Conservation (phyloP, 2,797 vertebrate genomes). For the Lycodopsis pacificus region DNA sequence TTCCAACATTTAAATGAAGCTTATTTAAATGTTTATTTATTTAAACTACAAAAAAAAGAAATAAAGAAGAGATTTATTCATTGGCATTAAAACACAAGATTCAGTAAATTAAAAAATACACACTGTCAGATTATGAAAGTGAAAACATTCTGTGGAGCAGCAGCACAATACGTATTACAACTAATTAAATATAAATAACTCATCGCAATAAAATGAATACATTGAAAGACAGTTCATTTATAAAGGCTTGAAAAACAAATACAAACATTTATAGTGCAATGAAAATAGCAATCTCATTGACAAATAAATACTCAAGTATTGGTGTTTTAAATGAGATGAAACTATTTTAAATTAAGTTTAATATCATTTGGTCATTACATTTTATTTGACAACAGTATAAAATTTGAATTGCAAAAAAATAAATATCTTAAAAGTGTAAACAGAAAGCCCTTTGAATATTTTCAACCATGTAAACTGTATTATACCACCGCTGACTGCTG, state of each 20-base stretch:
- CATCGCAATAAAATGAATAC: constrained; percentile 28
- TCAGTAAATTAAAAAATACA: constrained; percentile 8
- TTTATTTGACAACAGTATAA: constrained; percentile 26
- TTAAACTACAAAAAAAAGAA: constrained; percentile 25
- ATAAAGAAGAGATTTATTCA: constrained; percentile 13
- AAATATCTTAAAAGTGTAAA: constrained; percentile 67
- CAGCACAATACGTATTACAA: not conserved
- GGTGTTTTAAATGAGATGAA: constrained; percentile 25
- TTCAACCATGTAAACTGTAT: constrained; percentile 57
- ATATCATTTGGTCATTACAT: constrained; percentile 46
- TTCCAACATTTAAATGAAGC: constrained; percentile 25
- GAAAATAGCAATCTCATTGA: constrained; percentile 4
- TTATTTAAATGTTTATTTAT: not conserved
- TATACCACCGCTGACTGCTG: constrained; percentile 5
- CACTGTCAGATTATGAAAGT: not conserved
- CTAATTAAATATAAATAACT: constrained; percentile 9
- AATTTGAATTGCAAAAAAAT: constrained; percentile 48
- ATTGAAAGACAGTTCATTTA: constrained; percentile 29
- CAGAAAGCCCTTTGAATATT: constrained; percentile 51
- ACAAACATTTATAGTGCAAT: constrained; percentile 41
- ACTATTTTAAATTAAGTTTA: not conserved
- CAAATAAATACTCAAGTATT: constrained; percentile 10
- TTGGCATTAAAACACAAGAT: constrained; percentile 8
- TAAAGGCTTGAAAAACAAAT: constrained; percentile 40
- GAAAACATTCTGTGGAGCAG: constrained; percentile 10